These are phyloP conservation scores for Euspilapteryx auroguttella DNA, from an alignment of 2,888 invertebrate species.

Conservation along the genomic window DNA sequence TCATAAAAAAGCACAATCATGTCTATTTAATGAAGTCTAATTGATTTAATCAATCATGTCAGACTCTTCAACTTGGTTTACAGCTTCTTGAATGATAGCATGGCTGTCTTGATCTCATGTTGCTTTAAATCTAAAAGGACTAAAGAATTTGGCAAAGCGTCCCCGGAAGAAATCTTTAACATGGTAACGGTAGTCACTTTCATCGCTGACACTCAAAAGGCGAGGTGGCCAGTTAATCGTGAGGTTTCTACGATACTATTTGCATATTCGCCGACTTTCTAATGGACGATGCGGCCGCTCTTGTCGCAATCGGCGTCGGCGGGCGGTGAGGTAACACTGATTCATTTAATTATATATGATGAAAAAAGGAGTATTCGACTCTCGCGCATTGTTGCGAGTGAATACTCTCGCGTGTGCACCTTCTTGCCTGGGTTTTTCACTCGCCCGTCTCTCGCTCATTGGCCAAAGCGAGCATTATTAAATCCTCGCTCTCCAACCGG, in stretches of 20 bases:
- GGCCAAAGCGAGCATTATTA: slow-evolving; percentile 21
- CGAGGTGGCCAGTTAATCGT: slow-evolving; percentile 59
- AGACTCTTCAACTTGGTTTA: too few species aligned
- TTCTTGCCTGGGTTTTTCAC: slow-evolving; percentile 25
- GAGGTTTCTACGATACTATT: slow-evolving; percentile 61
- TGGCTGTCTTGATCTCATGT: too few species aligned
- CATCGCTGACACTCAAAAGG: slow-evolving; percentile 54
- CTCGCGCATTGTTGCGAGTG: slow-evolving; percentile 35
- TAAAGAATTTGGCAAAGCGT: slow-evolving; percentile 25
- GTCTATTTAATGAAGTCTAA: too few species aligned
- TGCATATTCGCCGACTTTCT: slow-evolving; percentile 62
- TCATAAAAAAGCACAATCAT: too few species aligned
- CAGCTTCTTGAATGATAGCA: too few species aligned
- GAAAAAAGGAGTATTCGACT: slow-evolving; percentile 31
- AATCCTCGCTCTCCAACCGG: slow-evolving; percentile 31
- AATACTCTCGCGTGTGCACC: slow-evolving; percentile 20
- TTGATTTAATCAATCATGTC: too few species aligned
- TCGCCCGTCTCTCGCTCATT: slow-evolving; percentile 20
- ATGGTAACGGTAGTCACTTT: slow-evolving; percentile 57
- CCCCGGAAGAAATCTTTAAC: slow-evolving; percentile 41
- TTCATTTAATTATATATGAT: slow-evolving; percentile 46
- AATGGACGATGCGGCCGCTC: slow-evolving; percentile 56
- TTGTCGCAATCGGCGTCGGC: slow-evolving; percentile 51
- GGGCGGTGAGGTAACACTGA: slow-evolving; percentile 52
- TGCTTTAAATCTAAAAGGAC: slow-evolving; percentile 2